Percentiles rank a stretch among this genome's conserved stretches.
phyloP scores from a whole-genome alignment of 2,113 vertebrate species.

The Acrocephalus arundinaceus region DNA sequence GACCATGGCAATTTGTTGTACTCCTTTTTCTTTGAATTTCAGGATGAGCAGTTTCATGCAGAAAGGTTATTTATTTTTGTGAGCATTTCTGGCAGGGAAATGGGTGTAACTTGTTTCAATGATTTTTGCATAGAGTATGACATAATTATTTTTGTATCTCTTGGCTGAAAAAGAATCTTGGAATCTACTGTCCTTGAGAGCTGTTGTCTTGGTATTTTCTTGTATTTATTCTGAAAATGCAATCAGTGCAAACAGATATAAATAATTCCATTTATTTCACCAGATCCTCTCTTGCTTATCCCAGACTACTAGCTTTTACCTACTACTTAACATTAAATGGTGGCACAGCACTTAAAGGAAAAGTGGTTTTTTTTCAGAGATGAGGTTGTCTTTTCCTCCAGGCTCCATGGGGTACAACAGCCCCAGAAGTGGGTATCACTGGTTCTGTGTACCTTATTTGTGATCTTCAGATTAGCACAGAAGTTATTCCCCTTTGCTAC shows the following conservation, averaged over 20 bases:
- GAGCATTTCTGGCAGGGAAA: background rate
- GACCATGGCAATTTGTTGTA: background rate
- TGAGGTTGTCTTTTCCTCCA: background rate
- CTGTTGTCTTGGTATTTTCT: background rate
- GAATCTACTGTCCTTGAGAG: background rate
- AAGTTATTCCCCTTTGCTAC: background rate
- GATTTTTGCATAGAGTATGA: background rate
- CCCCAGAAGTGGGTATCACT: background rate
- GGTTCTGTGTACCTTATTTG: background rate
- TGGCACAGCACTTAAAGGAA: background rate
- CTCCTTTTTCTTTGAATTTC: background rate
- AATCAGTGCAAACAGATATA: background rate
- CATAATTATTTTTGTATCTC: background rate
- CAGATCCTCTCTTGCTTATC: background rate
- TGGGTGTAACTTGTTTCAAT: background rate
- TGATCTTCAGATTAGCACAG: background rate
- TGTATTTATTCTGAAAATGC: background rate
- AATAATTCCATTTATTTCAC: background rate
- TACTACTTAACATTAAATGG: background rate
- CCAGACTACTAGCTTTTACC: background rate
- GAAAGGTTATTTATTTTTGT: background rate
- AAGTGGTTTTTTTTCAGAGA: background rate
- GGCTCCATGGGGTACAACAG: background rate
- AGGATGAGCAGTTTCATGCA: background rate
- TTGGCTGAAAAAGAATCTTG: background rate